Conservation (phyloP, 2,797 vertebrate genomes). For the Karalla daura region DNA sequence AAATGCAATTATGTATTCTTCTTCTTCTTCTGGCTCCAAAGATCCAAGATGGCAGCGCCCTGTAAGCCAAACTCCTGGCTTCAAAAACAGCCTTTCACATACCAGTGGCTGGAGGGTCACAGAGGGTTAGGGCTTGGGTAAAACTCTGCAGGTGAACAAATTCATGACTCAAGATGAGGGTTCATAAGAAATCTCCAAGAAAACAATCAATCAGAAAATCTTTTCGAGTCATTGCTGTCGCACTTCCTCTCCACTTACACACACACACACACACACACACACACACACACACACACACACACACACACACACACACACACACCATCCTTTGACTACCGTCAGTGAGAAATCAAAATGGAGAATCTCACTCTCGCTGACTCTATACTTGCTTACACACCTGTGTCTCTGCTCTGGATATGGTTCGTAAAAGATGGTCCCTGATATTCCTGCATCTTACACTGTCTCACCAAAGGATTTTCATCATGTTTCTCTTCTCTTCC, state of each 20-base stretch:
- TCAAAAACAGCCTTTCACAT: too few species aligned
- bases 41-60: too few species aligned
- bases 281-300: neutral
- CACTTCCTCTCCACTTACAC: neutral
- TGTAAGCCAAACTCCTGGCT: too few species aligned
- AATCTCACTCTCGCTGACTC: conserved; percentile 17
- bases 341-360: conserved; percentile 24
- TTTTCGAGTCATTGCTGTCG: neutral
- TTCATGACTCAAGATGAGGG: conserved; percentile 6
- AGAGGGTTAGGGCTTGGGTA: too few species aligned
- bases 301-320: neutral
- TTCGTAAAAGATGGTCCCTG: neutral
- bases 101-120: too few species aligned
- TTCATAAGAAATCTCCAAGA: neutral
- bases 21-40: too few species aligned
- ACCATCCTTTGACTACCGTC: neutral
- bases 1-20: too few species aligned
- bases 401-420: neutral
- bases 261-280: neutral
- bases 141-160: neutral
- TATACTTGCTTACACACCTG: neutral
- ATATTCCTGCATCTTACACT: neutral
- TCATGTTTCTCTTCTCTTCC: neutral
- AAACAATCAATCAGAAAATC: neutral
- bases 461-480: neutral